phyloP scores from a whole-genome alignment of 2,888 invertebrate species.

The Pammene aurita region DNA sequence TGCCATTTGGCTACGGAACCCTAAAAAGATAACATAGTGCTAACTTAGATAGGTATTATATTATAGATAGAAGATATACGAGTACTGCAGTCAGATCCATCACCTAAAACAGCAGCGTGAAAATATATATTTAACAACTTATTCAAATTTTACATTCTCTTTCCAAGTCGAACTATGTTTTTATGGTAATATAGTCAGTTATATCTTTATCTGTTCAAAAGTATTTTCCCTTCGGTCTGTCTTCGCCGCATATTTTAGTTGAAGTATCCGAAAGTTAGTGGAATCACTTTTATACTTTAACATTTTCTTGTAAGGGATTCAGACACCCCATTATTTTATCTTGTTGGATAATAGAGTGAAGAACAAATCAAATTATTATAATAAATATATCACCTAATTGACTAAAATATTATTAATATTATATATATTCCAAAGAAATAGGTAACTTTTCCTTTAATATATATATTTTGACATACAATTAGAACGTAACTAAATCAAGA shows the following conservation, averaged over 20 bases:
- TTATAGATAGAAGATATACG: too few relatives aligned
- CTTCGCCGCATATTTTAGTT: slow-evolving; percentile 25
- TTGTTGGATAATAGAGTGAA: background rate
- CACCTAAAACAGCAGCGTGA: slow-evolving; percentile 1
- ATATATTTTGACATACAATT: too few relatives aligned
- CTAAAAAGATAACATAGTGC: too few relatives aligned
- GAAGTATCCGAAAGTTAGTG: slow-evolving; percentile 13
- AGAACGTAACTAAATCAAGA: too few relatives aligned
- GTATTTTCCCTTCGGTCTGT: slow-evolving; percentile 20
- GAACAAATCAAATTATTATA: too few relatives aligned
- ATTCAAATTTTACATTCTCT: slow-evolving; percentile 32
- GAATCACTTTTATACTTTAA: slow-evolving; percentile 23
- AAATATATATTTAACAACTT: slow-evolving; percentile 20
- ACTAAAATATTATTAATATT: too few relatives aligned
- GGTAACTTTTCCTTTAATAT: too few relatives aligned
- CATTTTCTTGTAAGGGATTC: slow-evolving; percentile 5
- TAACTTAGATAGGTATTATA: too few relatives aligned
- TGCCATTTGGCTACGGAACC: too few relatives aligned
- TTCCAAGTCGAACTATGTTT: slow-evolving; percentile 31
- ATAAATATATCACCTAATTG: too few relatives aligned
- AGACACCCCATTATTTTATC: background rate
- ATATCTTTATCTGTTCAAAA: slow-evolving; percentile 29
- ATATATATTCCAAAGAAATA: too few relatives aligned
- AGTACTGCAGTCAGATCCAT: background rate
- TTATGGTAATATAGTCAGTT: slow-evolving; percentile 35